These are phyloP conservation scores for Leptinotarsa defecta DNA, from an alignment of 1,140 invertebrate species.

Conservation along the genomic window DNA sequence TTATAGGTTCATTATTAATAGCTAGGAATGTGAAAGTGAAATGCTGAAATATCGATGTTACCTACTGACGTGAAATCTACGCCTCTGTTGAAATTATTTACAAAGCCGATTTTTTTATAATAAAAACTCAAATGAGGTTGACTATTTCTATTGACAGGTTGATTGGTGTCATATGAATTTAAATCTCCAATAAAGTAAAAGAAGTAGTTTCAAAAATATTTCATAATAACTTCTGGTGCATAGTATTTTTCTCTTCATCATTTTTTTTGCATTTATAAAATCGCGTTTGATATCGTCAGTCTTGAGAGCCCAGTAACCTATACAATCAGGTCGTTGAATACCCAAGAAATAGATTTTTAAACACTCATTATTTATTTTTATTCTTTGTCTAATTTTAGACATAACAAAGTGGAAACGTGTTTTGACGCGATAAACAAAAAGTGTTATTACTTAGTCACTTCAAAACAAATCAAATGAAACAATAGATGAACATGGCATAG, in stretches of 20 bases:
- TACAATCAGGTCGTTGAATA: neutral
- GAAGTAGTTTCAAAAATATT: constrained; percentile 5
- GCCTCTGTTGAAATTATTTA: no score
- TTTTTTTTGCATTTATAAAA: no score
- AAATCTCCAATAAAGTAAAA: neutral
- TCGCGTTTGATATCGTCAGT: no score
- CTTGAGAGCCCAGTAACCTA: neutral
- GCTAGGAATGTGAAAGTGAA: neutral
- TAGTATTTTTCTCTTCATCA: no score
- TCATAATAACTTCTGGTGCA: neutral
- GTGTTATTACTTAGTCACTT: neutral
- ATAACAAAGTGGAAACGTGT: neutral
- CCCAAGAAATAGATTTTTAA: neutral
- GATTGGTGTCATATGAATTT: no score
- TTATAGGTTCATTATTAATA: constrained; percentile 1
- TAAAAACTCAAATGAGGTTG: no score
- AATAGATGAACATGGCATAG: neutral
- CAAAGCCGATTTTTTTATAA: no score
- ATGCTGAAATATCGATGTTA: no score
- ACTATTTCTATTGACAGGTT: no score
- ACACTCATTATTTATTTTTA: neutral
- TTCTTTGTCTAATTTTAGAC: neutral
- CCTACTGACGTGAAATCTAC: no score
- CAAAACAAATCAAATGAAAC: neutral
- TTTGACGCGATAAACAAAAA: neutral